Evolutionary conservation across 2,888 invertebrate species (phyloP), one percentile per base, ranked within the genome.

Genomic region (Idaea straminata): DNA sequence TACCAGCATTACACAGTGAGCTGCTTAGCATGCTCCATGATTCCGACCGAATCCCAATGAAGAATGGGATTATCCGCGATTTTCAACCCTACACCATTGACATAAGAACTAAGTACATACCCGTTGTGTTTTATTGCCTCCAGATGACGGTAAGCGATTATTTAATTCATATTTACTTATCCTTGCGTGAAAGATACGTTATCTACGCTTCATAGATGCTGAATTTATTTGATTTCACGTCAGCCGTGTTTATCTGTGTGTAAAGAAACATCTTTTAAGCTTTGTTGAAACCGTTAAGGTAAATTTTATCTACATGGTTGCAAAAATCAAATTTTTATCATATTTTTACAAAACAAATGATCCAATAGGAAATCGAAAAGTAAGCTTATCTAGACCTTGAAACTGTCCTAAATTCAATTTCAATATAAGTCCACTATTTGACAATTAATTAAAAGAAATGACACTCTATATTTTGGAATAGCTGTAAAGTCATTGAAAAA

Each of bases 1-100:
- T 69, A 66, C 69, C 67, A 69, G 66, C 67, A 66, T 63, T 61
- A 66, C 63, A 66, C 71, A 71, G 73, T 74, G 72, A 72, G 68
- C 72, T 67, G 63, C 66, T 68, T 68, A 69, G 65, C 61, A 63
- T 61, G 63, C 61, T 47, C 63, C 36, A 34, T 25, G 66, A 57
- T 34, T 67, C 67, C 69, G 69, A 66, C 66, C 63, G 57, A 63
- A 67, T 67, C 68, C 68, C 63, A 25, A 25, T 25, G 59, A 59
- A 59, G 58, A 59, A 59, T 59, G 58, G 58, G 47, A 47, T 47
- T 47, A 10, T 7, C 7, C 47, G 47, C 47, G 47, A 47, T 47
- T 47, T 47, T 47, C 47, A 47, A 6, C 47, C 10, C 47, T 47
- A 5, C 47, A 7, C 47, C 13, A 47, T 47, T 47, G 47, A 47